phyloP scores from a whole-genome alignment of 2,888 invertebrate genomes.

The Volucella zonaria region DNA sequence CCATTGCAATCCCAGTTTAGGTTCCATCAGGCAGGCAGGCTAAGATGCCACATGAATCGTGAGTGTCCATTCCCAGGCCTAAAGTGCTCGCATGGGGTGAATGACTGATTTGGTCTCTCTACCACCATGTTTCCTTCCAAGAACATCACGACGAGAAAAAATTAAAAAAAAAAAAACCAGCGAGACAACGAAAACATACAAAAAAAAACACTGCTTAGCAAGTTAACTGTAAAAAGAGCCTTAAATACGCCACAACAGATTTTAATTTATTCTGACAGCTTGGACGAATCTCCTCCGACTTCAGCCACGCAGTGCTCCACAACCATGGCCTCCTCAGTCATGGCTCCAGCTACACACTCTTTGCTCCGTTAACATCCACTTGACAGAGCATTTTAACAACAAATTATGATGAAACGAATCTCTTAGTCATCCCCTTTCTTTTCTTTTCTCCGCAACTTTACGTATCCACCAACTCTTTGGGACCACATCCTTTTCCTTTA shows the following conservation, averaged over 20 bases:
- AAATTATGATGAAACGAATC: slow-evolving; percentile 73
- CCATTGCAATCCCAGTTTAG: not conserved
- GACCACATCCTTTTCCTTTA: slow-evolving; percentile 52
- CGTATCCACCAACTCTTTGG: slow-evolving; percentile 38
- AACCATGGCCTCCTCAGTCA: not conserved
- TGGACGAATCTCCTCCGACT: slow-evolving; percentile 57
- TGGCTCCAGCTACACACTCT: not conserved
- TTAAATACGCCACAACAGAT: slow-evolving; percentile 67
- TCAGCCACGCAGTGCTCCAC: not conserved
- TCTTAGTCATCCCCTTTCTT: slow-evolving; percentile 60
- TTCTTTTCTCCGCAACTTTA: slow-evolving; percentile 15
- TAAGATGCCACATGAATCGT: slow-evolving; percentile 57
- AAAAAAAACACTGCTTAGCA: slow-evolving; percentile 17
- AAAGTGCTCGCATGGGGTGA: slow-evolving; percentile 44
- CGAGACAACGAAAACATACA: not conserved
- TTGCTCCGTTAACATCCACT: slow-evolving; percentile 34
- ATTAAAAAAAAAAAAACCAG: slow-evolving; percentile 2
- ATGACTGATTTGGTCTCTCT: slow-evolving; percentile 65
- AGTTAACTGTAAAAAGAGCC: slow-evolving; percentile 71
- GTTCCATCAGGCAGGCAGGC: not conserved
- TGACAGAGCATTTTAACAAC: slow-evolving; percentile 68
- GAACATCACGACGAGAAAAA: slow-evolving; percentile 54
- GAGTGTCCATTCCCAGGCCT: slow-evolving; percentile 56
- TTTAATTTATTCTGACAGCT: slow-evolving; percentile 73
- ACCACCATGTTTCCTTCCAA: slow-evolving; percentile 36